Percentiles rank a stretch among this genome's conserved stretches.
Conservation (phyloP, 2,888 invertebrate species). For the Bimastos eiseni region DNA sequence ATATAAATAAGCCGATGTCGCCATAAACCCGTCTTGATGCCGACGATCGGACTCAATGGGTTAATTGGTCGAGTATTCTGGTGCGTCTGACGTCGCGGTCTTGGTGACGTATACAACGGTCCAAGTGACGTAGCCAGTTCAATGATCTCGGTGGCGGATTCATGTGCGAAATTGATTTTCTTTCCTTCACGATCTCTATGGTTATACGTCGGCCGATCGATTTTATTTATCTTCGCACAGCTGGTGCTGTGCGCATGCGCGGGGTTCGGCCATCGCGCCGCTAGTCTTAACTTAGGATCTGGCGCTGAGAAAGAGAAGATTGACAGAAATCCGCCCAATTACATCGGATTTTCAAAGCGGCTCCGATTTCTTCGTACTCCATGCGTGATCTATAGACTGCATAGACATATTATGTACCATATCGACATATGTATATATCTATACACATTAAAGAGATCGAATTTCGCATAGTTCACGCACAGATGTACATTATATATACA, state of each 20-base stretch:
- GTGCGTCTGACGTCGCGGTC: neutral
- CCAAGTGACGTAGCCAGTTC: neutral
- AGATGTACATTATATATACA: neutral
- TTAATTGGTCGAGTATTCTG: neutral
- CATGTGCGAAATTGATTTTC: conserved; percentile 6
- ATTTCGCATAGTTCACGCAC: neutral
- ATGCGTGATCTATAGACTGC: neutral
- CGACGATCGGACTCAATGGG: neutral
- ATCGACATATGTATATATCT: neutral
- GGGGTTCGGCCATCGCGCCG: neutral
- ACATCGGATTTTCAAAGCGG: neutral
- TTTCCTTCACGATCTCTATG: neutral
- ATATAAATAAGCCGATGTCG: neutral
- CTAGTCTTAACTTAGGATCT: neutral
- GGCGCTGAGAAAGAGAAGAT: neutral
- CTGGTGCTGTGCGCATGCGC: neutral
- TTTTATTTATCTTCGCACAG: neutral
- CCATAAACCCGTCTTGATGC: neutral
- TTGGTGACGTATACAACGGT: neutral
- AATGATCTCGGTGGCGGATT: neutral
- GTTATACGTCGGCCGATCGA: neutral
- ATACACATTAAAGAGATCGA: neutral
- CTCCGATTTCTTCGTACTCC: neutral
- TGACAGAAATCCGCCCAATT: neutral
- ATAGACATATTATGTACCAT: neutral